Base-by-base conservation (phyloP, 2,797 vertebrate genomes). In the Heteromormyrus szaboi region DNA sequence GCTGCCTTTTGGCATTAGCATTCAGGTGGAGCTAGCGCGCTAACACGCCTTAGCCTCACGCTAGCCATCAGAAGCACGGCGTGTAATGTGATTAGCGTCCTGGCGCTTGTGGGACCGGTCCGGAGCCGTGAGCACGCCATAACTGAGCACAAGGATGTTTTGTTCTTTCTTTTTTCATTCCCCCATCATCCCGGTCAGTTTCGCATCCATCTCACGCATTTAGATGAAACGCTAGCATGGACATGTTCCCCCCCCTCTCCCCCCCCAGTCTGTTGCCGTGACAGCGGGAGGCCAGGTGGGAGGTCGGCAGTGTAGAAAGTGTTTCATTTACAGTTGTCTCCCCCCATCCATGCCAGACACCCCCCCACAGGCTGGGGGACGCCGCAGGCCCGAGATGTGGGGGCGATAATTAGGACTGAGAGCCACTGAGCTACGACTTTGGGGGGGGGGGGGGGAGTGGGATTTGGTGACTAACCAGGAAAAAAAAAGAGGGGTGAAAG, bases 261-360 rank as follows among this genome's bases (percentile, higher is more conserved):
- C 48, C 8, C 22, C n/a, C 84, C 81, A 9, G 11, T 86, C 51
- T 14, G 85, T 86, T 86, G 85, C 53, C 14, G 53, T 59, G 85
- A 86, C 53, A 51, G 85, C 51, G 7, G 85, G 85, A 41, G 53
- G 51, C 51, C 53, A 41, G 7, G 53, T 59, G 85, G 85, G 85
- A 86, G 85, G 85, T 59, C 85, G 25, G 33, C 33, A 17, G 51
- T n/a, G 85, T 54, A 86, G 85, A 86, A 86, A 86, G 85, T 86
- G 85, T 86, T 86, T 86, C 85, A 86, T 86, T 86, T 86, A 86
- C 85, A 86, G 85, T 44, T 44, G 33, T 86, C 85, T 86, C 53
- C 85, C 33, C 84, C 84, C 50, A 53, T 86, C 51, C 53, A 54
- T 37, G 37, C 51, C 85, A 86, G 85, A 86, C 85, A 59, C 51